phyloP scores from a whole-genome alignment of 2,113 vertebrate genomes.

The Campylomormyrus tamandua region DNA sequence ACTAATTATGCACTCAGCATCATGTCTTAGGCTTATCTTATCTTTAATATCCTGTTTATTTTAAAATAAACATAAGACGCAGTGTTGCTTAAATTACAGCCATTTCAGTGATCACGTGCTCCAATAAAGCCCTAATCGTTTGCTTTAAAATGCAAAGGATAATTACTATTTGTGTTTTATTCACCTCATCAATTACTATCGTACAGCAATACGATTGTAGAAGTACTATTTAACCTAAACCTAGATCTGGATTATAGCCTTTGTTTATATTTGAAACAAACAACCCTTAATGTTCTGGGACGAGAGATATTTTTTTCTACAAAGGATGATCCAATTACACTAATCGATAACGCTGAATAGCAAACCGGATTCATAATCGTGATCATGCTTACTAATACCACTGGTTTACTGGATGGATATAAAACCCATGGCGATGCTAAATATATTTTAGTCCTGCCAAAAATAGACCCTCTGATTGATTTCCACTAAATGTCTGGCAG shows the following conservation, averaged over 20 bases:
- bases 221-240: background rate
- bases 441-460: slow-evolving; percentile 51
- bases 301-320: background rate
- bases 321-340: slow-evolving; percentile 16
- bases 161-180: background rate
- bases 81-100: background rate
- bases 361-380: slow-evolving; percentile 20
- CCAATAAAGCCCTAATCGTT: background rate
- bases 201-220: too few species aligned
- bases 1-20: background rate
- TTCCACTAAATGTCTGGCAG: slow-evolving; percentile 32
- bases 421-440: slow-evolving; percentile 34
- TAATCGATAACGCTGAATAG: slow-evolving; percentile 28
- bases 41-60: background rate
- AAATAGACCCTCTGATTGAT: slow-evolving; percentile 46
- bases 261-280: background rate
- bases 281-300: background rate
- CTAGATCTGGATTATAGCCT: background rate
- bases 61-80: background rate
- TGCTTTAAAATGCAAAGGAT: background rate
- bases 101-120: background rate
- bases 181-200: too few species aligned
- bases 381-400: slow-evolving; percentile 38
- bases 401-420: slow-evolving; percentile 35
- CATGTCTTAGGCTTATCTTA: background rate